Conservation (phyloP, 2,797 vertebrate species). For the Pygocentrus nattereri region DNA sequence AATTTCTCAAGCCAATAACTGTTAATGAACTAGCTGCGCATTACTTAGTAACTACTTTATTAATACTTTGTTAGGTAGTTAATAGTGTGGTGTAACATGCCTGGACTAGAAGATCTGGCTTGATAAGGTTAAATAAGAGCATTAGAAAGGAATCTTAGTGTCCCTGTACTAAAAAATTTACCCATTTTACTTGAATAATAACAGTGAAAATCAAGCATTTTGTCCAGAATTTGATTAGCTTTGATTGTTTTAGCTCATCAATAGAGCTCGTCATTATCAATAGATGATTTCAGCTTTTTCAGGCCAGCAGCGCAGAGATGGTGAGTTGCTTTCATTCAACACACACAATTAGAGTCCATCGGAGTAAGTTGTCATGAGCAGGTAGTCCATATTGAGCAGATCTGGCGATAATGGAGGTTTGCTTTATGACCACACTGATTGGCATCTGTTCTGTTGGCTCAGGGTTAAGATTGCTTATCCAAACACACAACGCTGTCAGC, state of each 20-base stretch:
- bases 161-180: too few species aligned
- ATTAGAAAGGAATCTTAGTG: too few species aligned
- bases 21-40: too few species aligned
- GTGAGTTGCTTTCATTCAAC: background rate
- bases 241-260: background rate
- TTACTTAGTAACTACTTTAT: too few species aligned
- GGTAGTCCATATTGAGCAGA: background rate
- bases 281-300: background rate
- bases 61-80: too few species aligned
- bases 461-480: constrained; percentile 22
- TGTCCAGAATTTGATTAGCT: too few species aligned
- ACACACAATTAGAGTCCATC: background rate
- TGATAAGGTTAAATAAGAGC: too few species aligned
- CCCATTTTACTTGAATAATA: too few species aligned
- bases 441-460: constrained; percentile 49
- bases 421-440: constrained; percentile 38
- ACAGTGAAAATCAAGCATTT: too few species aligned
- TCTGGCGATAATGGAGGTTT: constrained; percentile 20
- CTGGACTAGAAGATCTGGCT: too few species aligned
- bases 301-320: background rate
- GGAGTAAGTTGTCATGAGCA: background rate
- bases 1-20: too few species aligned
- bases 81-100: too few species aligned
- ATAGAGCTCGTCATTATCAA: background rate
- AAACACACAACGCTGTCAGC: constrained; percentile 42